phyloP scores from a whole-genome alignment of 2,797 vertebrate genomes.

The Ataeniobius toweri region DNA sequence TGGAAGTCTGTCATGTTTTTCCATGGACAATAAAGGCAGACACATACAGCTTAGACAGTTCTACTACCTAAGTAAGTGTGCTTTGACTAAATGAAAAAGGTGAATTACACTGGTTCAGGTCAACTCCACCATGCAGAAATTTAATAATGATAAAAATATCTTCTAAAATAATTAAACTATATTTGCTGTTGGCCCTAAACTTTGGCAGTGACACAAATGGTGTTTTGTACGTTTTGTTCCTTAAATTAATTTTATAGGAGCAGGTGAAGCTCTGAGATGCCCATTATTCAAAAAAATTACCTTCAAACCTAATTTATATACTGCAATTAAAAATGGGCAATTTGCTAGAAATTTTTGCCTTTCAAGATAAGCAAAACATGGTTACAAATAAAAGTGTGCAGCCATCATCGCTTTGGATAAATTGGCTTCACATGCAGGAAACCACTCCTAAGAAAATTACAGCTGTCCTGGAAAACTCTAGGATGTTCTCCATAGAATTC shows the following conservation, averaged over 20 bases:
- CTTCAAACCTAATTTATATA: too few relatives aligned
- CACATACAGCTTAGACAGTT: not conserved
- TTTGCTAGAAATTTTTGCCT: too few relatives aligned
- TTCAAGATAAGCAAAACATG: not conserved
- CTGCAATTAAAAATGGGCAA: too few relatives aligned
- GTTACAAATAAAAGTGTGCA: not conserved
- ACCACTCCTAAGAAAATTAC: not conserved
- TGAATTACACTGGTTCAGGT: not conserved
- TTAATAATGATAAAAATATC: not conserved
- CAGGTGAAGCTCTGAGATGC: too few relatives aligned
- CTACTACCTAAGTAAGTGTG: not conserved
- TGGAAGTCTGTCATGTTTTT: not conserved
- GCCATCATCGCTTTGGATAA: not conserved
- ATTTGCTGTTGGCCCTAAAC: not conserved
- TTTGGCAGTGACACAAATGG: not conserved
- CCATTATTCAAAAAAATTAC: too few relatives aligned
- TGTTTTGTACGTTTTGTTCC: not conserved
- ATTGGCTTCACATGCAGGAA: not conserved
- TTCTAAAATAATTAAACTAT: not conserved
- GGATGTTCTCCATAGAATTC: not conserved
- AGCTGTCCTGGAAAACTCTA: not conserved
- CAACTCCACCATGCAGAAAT: not conserved
- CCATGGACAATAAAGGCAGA: not conserved
- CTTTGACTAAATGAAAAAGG: slow-evolving; percentile 9
- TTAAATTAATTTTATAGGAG: not conserved